Conservation (phyloP, 2,797 vertebrate species). For the Sebastes nivosus region DNA sequence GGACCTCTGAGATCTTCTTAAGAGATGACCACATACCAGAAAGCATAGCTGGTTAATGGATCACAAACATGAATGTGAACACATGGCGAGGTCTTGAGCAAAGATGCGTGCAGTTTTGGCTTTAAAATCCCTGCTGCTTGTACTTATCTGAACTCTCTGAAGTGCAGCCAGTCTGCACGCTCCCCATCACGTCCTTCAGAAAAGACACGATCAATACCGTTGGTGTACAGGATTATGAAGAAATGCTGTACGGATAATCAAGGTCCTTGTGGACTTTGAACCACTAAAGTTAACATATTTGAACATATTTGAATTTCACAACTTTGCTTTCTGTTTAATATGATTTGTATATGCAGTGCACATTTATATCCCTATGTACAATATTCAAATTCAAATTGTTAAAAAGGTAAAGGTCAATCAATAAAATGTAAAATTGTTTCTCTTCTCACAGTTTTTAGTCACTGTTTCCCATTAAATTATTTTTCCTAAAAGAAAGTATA, state of each 20-base stretch:
- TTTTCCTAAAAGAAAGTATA: no score
- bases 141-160: conserved; percentile 46
- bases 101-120: conserved; percentile 41
- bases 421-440: neutral
- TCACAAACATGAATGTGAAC: neutral
- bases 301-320: neutral
- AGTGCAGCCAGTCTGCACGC: neutral
- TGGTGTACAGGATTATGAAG: conserved; percentile 28
- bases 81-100: conserved; percentile 29
- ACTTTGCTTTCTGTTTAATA: neutral
- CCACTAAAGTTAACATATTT: neutral
- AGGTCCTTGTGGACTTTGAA: neutral
- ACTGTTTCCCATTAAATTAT: neutral
- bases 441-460: neutral
- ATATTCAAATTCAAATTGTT: no score
- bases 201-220: conserved; percentile 37
- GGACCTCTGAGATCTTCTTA: conserved; percentile 7
- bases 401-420: neutral
- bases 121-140: conserved; percentile 63
- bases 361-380: neutral
- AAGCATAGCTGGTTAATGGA: neutral
- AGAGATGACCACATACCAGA: neutral
- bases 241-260: neutral
- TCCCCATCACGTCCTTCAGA: neutral
- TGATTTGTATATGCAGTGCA: no score